phyloP scores from a whole-genome alignment of 2,797 vertebrate genomes.

The Lophius americanus region DNA sequence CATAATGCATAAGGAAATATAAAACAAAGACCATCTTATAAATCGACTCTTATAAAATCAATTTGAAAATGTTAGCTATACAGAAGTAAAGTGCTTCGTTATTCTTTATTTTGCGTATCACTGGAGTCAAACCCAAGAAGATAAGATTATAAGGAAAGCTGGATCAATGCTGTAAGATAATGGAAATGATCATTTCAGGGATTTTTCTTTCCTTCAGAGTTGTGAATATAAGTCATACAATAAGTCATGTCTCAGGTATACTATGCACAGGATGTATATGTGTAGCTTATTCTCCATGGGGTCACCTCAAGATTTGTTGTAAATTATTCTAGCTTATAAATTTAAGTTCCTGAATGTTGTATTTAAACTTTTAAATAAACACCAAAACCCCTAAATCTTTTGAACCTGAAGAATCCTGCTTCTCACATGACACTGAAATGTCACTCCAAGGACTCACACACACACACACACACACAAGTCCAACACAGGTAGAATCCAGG shows the following conservation, averaged over 20 bases:
- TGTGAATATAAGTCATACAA: constrained; percentile 51
- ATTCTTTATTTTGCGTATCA: constrained; percentile 65
- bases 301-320: constrained; percentile 32
- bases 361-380: constrained; percentile 40
- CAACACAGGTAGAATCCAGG: constrained; percentile 40
- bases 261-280: constrained; percentile 54
- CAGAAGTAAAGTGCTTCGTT: constrained; percentile 82
- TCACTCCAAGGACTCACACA: constrained; percentile 27
- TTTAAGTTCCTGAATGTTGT: constrained; percentile 50
- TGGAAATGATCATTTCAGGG: constrained; percentile 21
- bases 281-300: constrained; percentile 61
- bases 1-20: constrained; percentile 77
- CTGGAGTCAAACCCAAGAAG: constrained; percentile 64
- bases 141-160: constrained; percentile 63
- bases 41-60: constrained; percentile 73
- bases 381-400: constrained; percentile 34
- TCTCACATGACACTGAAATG: constrained; percentile 44
- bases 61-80: constrained; percentile 70
- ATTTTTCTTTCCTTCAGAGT: constrained; percentile 22
- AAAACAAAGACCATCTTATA: constrained; percentile 76
- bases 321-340: constrained; percentile 55
- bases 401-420: constrained; percentile 68
- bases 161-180: constrained; percentile 50
- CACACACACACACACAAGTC: constrained; percentile 50
- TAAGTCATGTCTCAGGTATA: constrained; percentile 55